Conservation (phyloP, 1,140 invertebrate genomes). For the Thereuonema tuberculata region DNA sequence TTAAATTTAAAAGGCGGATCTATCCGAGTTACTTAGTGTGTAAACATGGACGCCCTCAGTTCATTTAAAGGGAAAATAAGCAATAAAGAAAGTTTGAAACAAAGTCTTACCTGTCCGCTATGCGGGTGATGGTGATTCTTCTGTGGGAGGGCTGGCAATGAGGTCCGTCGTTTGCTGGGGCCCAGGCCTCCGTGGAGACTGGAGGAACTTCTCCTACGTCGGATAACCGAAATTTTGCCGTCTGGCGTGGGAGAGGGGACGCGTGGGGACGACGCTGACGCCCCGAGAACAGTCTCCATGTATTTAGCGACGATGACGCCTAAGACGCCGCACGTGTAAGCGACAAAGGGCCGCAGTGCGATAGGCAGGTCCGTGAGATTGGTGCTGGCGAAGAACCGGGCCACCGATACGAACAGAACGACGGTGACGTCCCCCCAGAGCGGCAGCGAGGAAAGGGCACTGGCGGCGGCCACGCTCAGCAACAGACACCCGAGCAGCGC, state of each 20-base stretch:
- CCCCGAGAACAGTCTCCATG: slow-evolving; percentile 24
- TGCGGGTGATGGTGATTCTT: slow-evolving; percentile 25
- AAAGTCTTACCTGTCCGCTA: not conserved
- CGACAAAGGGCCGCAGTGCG: slow-evolving; percentile 26
- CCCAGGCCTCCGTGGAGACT: slow-evolving; percentile 23
- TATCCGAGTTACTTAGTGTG: no score
- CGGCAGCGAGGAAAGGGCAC: slow-evolving; percentile 30
- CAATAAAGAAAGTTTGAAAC: no score
- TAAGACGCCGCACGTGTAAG: slow-evolving; percentile 27
- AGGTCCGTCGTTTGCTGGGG: slow-evolving; percentile 28
- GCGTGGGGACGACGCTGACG: slow-evolving; percentile 22
- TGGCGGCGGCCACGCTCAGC: slow-evolving; percentile 20
- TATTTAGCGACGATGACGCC: slow-evolving; percentile 32
- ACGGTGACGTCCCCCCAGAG: slow-evolving; percentile 27
- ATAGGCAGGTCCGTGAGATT: slow-evolving; percentile 25
- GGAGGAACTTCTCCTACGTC: slow-evolving; percentile 25
- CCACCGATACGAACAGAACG: slow-evolving; percentile 23
- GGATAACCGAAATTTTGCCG: slow-evolving; percentile 25
- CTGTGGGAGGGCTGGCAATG: slow-evolving; percentile 30
- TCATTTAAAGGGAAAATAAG: no score
- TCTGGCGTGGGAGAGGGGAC: slow-evolving; percentile 24
- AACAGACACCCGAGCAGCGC: slow-evolving; percentile 24
- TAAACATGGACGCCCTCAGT: no score
- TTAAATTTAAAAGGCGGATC: no score
- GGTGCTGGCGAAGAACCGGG: slow-evolving; percentile 28